Conservation (phyloP, 2,113 vertebrate species). For the Bagarius yarrelli region DNA sequence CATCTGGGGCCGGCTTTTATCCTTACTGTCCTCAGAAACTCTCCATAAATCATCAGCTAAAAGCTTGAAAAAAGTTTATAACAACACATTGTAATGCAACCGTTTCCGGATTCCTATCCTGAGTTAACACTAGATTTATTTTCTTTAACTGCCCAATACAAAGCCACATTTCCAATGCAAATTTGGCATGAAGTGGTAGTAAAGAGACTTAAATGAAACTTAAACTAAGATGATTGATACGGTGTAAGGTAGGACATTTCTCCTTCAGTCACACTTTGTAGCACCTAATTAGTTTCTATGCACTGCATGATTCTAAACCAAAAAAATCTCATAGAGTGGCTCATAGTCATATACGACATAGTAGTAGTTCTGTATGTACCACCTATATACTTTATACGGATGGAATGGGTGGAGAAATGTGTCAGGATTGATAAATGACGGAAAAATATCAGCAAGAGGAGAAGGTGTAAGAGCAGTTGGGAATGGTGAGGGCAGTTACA, state of each 20-base stretch:
- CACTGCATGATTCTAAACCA: background rate
- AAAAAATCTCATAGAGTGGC: background rate
- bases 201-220: background rate
- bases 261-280: background rate
- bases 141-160: no score
- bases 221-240: background rate
- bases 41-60: slow-evolving; percentile 20
- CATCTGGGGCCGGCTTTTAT: background rate
- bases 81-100: background rate
- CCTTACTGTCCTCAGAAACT: background rate
- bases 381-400: no score
- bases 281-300: background rate
- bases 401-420: no score
- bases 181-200: background rate
- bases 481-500: no score
- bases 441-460: no score
- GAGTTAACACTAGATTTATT: no score
- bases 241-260: background rate
- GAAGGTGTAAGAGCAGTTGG: no score
- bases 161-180: background rate
- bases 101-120: background rate
- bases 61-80: background rate
- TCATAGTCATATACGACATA: background rate
- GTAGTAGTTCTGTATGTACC: background rate
- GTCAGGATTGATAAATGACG: no score